phyloP scores from a whole-genome alignment of 2,888 invertebrate genomes.

The Ceriagrion tenellum region DNA sequence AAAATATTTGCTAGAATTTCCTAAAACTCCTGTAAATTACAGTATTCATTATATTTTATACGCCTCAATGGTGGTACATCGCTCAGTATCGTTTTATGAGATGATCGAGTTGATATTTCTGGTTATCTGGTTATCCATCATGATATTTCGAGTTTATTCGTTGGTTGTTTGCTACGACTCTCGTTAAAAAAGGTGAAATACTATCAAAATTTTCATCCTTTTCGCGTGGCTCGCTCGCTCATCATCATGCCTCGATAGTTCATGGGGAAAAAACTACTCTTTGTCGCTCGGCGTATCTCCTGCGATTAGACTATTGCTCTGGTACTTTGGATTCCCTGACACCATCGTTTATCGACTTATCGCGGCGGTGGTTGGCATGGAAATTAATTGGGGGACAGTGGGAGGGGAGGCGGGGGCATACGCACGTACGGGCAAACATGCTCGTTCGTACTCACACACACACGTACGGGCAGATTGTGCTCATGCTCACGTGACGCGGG shows the following conservation, averaged over 20 bases:
- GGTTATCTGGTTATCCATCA: too few species aligned
- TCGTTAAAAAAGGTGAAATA: too few species aligned
- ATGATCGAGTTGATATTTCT: too few species aligned
- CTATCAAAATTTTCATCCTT: too few species aligned
- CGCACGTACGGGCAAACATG: background rate
- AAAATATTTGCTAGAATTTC: too few species aligned
- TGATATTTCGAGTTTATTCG: too few species aligned
- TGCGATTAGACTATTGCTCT: background rate
- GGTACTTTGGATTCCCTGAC: background rate
- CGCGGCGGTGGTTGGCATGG: background rate
- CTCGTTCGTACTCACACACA: background rate
- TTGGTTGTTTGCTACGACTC: too few species aligned
- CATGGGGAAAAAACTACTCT: background rate
- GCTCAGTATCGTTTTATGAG: too few species aligned
- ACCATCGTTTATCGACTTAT: conserved; percentile 15
- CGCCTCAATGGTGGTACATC: too few species aligned
- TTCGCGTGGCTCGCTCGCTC: too few species aligned
- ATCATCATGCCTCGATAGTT: background rate
- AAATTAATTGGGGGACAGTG: background rate
- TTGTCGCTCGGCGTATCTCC: background rate
- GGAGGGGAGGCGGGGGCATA: background rate
- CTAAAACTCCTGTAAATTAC: too few species aligned
- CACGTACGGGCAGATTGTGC: background rate
- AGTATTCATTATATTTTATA: too few species aligned
- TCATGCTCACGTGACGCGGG: background rate